phyloP scores from a whole-genome alignment of 2,888 invertebrate genomes.

The Apamea crenata region DNA sequence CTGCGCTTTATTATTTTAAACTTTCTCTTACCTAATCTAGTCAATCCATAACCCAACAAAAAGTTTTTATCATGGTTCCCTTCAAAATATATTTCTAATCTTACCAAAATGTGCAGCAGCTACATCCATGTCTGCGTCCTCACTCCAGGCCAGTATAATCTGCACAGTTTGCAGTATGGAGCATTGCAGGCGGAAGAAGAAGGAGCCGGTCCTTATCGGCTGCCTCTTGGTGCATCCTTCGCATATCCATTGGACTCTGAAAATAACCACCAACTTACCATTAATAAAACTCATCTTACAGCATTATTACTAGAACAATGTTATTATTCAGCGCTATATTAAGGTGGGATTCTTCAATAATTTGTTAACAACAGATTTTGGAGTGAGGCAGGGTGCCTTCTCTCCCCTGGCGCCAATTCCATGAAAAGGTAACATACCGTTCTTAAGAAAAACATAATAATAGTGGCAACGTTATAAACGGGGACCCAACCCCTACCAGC shows the following conservation, averaged over 20 bases:
- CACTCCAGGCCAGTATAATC: conserved; percentile 92
- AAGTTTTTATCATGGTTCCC: not conserved
- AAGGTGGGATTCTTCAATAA: not conserved
- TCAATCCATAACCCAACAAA: no score
- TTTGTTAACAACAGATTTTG: not conserved
- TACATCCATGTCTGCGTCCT: conserved; percentile 89
- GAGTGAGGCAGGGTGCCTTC: no score
- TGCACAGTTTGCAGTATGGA: conserved; percentile 91
- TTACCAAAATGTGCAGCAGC: conserved; percentile 90
- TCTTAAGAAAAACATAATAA: no score
- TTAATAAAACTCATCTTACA: not conserved
- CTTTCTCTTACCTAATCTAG: no score
- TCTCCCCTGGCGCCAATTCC: no score
- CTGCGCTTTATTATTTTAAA: no score
- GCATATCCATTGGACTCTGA: conserved; percentile 86
- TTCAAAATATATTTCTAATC: not conserved
- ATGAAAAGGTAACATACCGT: no score
- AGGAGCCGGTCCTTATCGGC: conserved; percentile 87
- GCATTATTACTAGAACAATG: not conserved
- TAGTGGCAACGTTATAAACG: no score
- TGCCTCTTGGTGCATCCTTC: conserved; percentile 80
- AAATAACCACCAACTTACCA: not conserved
- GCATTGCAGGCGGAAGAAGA: conserved; percentile 92
- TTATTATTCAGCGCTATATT: not conserved
- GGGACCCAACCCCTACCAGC: no score